Evolutionary conservation across 1,140 invertebrate species (phyloP), one percentile per base, ranked within the genome.

Genomic region (Amyelois transitella): DNA sequence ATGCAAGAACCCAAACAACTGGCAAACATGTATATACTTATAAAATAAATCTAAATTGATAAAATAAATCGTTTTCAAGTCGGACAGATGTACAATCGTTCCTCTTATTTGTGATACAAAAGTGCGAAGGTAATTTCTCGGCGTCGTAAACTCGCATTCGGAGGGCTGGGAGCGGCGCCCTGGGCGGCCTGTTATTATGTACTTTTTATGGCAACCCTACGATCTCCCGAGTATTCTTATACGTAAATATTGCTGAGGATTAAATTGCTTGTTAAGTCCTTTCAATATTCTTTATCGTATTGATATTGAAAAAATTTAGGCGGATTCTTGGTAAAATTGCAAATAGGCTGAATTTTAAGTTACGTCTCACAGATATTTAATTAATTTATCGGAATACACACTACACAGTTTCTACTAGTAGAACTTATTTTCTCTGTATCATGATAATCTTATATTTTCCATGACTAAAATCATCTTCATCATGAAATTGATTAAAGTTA

Each of bases 101-200:
- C n/a, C n/a, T n/a, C 25, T 55, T 38, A 38, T 32, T 57, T 52
- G 49, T 57, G 51, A 44, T 51, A 57, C 22, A 51, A 57, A 57
- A 57, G 49, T 57, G 49, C 49, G 49, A 57, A 57, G 45, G 45
- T 48, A 48, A 48, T 48, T 48, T 48, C 45, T 19, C 45, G 21
- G 20, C 12, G 20, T 48, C 45, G 19, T 48, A 48, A 48, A 48
- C 18, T 21, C 6, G 20, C n/a, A 48, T 48, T 22, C 19, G 21
- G 8, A 19, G 43, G 43, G 2, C 43, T 18, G 18, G 20, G 45
- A 19, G 3, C 45, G 20, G 18, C 45, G 19, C 20, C 45, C 20
- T 48, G 45, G 45, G 45, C 45, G 45, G 45, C 10, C 45, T 48
- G 45, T 48, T 48, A n/a, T n/a, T n/a, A 48, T 48, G 45, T 48